A percentile compares a stretch with the other conserved stretches of the same genome.
Evolutionary conservation across 2,888 invertebrate genomes (phyloP).

Genomic region (Sicus ferrugineus): DNA sequence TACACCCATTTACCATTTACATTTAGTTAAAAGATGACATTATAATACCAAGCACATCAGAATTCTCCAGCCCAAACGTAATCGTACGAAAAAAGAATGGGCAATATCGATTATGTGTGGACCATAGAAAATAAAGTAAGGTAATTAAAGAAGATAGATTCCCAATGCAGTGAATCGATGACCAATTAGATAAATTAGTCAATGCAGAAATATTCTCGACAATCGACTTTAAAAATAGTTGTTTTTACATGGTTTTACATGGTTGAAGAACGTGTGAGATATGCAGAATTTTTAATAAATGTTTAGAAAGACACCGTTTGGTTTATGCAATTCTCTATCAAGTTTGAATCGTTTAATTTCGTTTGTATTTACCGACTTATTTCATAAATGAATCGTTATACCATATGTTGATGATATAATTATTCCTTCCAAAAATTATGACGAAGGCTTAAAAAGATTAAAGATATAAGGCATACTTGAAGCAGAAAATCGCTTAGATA

Average conservation of each 20-base stretch:
- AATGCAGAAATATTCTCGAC: not conserved
- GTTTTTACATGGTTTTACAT: constrained; percentile 43
- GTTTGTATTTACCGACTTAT: too few relatives aligned
- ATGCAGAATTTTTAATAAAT: constrained; percentile 46
- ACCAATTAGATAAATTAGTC: not conserved
- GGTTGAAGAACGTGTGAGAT: constrained; percentile 40
- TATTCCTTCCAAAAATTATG: constrained; percentile 35
- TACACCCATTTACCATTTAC: not conserved
- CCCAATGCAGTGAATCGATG: not conserved
- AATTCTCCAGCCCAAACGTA: not conserved
- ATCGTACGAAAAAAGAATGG: not conserved
- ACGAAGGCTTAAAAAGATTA: constrained; percentile 32
- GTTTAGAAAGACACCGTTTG: constrained; percentile 44
- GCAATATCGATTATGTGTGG: not conserved
- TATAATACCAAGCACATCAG: not conserved
- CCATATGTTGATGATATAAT: constrained; percentile 42
- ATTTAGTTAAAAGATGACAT: not conserved
- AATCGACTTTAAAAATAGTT: constrained; percentile 1
- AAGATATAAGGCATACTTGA: not conserved
- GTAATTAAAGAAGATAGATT: not conserved
- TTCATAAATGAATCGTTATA: constrained; percentile 24
- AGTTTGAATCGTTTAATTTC: constrained; percentile 38
- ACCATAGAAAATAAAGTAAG: not conserved
- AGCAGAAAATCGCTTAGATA: not conserved
- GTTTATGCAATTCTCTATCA: constrained; percentile 40